These are phyloP conservation scores for Plagodis dolabraria DNA, from an alignment of 2,888 invertebrate genomes.

Conservation along the genomic window DNA sequence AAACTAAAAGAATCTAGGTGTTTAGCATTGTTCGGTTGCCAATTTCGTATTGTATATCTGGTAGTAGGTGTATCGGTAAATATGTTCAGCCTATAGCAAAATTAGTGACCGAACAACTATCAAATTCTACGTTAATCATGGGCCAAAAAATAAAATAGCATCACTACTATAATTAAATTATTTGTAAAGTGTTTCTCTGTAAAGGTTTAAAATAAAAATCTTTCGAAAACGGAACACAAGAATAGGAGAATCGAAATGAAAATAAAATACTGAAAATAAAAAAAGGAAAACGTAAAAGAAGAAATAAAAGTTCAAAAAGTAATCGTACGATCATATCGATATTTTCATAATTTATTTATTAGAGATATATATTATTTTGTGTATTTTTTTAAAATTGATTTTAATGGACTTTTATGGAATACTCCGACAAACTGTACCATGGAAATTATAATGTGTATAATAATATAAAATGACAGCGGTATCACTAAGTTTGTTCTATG, in stretches of 20 bases:
- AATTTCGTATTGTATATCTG: slow-evolving; percentile 42
- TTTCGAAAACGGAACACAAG: slow-evolving; percentile 70
- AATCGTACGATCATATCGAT: slow-evolving; percentile 52
- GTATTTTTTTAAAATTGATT: slow-evolving; percentile 35
- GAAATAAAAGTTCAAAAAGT: slow-evolving; percentile 46
- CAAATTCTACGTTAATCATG: slow-evolving; percentile 71
- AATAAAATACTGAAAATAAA: slow-evolving; percentile 58
- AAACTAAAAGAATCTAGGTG: slow-evolving; percentile 59
- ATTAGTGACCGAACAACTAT: slow-evolving; percentile 74
- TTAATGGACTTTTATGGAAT: slow-evolving; percentile 44
- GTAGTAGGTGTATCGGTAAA: slow-evolving; percentile 1
- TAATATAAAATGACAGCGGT: slow-evolving; percentile 60
- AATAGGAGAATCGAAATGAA: slow-evolving; percentile 70
- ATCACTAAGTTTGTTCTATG: slow-evolving; percentile 59
- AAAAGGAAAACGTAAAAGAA: slow-evolving; percentile 52
- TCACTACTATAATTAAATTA: slow-evolving; percentile 64
- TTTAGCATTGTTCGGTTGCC: slow-evolving; percentile 71
- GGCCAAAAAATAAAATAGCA: slow-evolving; percentile 78
- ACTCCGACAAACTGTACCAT: slow-evolving; percentile 70
- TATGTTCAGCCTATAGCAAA: slow-evolving; percentile 37
- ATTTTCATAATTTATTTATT: slow-evolving; percentile 40
- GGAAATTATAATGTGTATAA: slow-evolving; percentile 62
- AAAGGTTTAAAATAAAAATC: slow-evolving; percentile 72
- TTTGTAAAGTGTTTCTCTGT: slow-evolving; percentile 85
- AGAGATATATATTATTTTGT: slow-evolving; percentile 43